Conservation (phyloP, 2,888 invertebrate species). For the Exocentrus adspersus region DNA sequence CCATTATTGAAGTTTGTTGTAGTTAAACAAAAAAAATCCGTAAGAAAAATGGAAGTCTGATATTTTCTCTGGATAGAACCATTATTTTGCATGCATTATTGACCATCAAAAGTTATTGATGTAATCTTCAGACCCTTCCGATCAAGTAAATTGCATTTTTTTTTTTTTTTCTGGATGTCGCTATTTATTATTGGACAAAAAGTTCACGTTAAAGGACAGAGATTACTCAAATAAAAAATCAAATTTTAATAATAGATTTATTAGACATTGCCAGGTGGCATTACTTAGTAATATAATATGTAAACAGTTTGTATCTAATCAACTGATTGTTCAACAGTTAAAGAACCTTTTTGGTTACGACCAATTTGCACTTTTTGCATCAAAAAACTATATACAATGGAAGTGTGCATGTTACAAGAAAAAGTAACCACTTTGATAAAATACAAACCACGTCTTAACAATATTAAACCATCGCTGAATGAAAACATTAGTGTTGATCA, state of each 20-base stretch:
- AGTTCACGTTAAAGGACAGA: too few species aligned
- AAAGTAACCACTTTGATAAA: conserved; percentile 44
- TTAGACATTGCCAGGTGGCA: conserved; percentile 47
- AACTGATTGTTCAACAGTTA: conserved; percentile 39
- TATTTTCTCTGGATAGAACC: too few species aligned
- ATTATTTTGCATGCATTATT: too few species aligned
- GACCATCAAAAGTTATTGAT: too few species aligned
- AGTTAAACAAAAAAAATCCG: too few species aligned
- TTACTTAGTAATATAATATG: conserved; percentile 46
- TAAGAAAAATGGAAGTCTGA: too few species aligned
- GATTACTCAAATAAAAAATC: neutral
- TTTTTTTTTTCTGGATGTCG: too few species aligned
- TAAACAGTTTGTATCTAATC: conserved; percentile 50
- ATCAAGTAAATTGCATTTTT: too few species aligned
- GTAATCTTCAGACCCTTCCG: too few species aligned
- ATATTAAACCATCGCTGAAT: conserved; percentile 46
- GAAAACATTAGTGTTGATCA: conserved; percentile 40
- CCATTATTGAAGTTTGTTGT: too few species aligned
- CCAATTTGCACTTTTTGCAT: conserved; percentile 25
- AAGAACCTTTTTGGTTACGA: conserved; percentile 25
- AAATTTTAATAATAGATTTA: conserved; percentile 47
- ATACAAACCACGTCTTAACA: conserved; percentile 50
- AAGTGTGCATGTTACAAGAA: conserved; percentile 25
- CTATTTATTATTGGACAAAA: too few species aligned
- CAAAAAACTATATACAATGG: conserved; percentile 35